Base-by-base conservation (phyloP, 1,140 invertebrate genomes). In the Tenebrio molitor region DNA sequence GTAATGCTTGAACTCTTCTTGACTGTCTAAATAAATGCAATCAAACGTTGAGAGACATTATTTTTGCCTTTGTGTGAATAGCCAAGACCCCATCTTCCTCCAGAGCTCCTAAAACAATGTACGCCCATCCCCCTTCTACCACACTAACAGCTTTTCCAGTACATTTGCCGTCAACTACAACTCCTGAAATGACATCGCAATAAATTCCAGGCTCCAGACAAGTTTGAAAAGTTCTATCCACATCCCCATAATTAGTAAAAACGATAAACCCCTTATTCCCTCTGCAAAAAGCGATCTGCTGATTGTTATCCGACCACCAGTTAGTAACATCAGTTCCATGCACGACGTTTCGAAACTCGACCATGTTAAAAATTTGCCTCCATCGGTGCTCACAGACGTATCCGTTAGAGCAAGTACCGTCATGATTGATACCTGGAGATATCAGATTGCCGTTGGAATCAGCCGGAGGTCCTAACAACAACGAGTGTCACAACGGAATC, bases 381-480 rank as follows among this genome's bases (percentile, higher is more conserved):
- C 94, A 96, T 15, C 93, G 88, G 82, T 97, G 95, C 83, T 97
- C 95, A 80, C 95, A 97, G 0, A 96, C 83, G 94, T 94, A 97
- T 0, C 93, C 94, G 77, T 91, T 90, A 0, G 86, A 88, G 77
- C 95, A 97, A 0, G 84, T 86, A 0, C 87, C 85, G 75, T 93
- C 88, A n/a, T 84, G 63, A 34, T 90, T 88, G 39, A 93, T 88
- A 15, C 81, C 84, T 4, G 92, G 88, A 8, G 88, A 86, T 7
- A 90, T 83, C 12, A 89, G 90, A 74, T 92, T 91, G 6, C 86
- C 89, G 65, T 88, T 81, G 1, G 69, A 73, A 78, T 92, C 87
- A 72, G 86, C 82, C 1, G 92, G 91, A 6, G 93, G 92, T 65
- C 75, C 86, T 72, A 62, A 12, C 16, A 44, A 21, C 2, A 71